A percentile compares a stretch with the other conserved stretches of the same genome.
phyloP scores from a whole-genome alignment of 2,797 vertebrate species.

The Vireo griseus region DNA sequence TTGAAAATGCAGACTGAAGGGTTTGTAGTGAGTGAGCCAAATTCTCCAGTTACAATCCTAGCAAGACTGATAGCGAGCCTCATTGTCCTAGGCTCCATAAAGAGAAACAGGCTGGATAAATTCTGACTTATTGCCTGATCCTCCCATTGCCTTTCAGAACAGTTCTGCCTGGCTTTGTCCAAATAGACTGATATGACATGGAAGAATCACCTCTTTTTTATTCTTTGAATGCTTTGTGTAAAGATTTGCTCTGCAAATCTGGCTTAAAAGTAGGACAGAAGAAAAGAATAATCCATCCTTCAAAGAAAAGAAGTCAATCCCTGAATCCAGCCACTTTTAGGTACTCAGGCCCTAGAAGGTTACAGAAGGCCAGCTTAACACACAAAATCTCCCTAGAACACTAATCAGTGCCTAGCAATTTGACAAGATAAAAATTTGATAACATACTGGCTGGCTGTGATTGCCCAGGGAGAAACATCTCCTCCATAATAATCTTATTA shows the following conservation, averaged over 20 bases:
- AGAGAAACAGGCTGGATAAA: slow-evolving; percentile 39
- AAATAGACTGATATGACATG: slow-evolving; percentile 1
- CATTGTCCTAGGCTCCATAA: slow-evolving; percentile 26
- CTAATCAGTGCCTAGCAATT: not conserved
- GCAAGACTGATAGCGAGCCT: slow-evolving; percentile 26
- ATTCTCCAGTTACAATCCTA: not conserved
- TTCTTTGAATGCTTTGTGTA: not conserved
- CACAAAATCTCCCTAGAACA: not conserved
- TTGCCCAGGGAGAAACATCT: slow-evolving; percentile 59
- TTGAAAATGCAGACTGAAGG: not conserved
- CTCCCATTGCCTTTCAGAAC: slow-evolving; percentile 32
- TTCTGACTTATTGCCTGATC: slow-evolving; percentile 33
- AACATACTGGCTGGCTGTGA: not conserved
- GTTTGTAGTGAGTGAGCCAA: not conserved
- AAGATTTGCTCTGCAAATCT: slow-evolving; percentile 5
- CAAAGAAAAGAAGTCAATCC: not conserved
- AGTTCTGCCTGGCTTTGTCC: slow-evolving; percentile 24
- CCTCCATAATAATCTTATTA: slow-evolving; percentile 69
- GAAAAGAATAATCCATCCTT: not conserved
- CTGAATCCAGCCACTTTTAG: not conserved
- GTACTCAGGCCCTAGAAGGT: not conserved
- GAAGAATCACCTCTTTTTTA: not conserved
- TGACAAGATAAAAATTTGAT: slow-evolving; percentile 40
- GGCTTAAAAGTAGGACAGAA: not conserved
- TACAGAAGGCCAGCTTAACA: not conserved